These are phyloP conservation scores for Perca flavescens DNA, from an alignment of 2,113 vertebrate genomes.

Conservation along the genomic window DNA sequence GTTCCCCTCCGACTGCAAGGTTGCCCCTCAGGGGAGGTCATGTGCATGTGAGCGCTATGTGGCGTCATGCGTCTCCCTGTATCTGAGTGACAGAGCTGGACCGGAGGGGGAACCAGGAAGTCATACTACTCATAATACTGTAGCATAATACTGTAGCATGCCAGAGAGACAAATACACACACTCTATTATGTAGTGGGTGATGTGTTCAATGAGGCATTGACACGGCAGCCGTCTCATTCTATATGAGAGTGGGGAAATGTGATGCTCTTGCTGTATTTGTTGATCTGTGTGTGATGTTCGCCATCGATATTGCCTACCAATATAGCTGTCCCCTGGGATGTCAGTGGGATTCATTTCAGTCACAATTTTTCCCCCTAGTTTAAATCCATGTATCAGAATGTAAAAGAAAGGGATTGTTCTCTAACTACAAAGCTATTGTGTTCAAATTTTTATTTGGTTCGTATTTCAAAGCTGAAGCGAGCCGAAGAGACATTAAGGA, in stretches of 20 bases:
- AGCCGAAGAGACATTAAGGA: conserved; percentile 39
- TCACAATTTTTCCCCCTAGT: not conserved
- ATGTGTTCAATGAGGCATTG: conserved; percentile 10
- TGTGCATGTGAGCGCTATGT: conserved; percentile 23
- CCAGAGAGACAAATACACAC: not conserved
- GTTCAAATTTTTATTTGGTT: conserved; percentile 3
- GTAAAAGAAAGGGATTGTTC: not conserved
- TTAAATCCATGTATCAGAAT: not conserved
- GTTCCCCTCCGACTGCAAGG: conserved; percentile 28
- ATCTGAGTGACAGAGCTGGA: conserved; percentile 18
- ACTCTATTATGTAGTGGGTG: conserved; percentile 4
- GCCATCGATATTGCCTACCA: not conserved
- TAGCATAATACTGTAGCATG: conserved; percentile 3
- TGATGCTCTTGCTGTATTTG: not conserved
- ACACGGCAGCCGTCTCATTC: not conserved
- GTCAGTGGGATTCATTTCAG: not conserved
- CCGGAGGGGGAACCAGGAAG: conserved; percentile 22
- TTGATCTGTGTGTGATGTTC: not conserved
- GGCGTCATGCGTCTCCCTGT: conserved; percentile 3
- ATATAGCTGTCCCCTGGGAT: not conserved
- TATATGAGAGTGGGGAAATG: not conserved
- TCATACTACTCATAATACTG: too few relatives aligned
- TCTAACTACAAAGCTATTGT: not conserved
- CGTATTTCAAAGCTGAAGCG: conserved; percentile 20
- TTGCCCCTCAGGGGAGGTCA: conserved; percentile 41